Percentiles rank a stretch among this genome's conserved stretches.
Evolutionary conservation across 37 sponge, comb jelly and placozoan species (phyloP).

Genomic region (Chondrosia reniformis): DNA sequence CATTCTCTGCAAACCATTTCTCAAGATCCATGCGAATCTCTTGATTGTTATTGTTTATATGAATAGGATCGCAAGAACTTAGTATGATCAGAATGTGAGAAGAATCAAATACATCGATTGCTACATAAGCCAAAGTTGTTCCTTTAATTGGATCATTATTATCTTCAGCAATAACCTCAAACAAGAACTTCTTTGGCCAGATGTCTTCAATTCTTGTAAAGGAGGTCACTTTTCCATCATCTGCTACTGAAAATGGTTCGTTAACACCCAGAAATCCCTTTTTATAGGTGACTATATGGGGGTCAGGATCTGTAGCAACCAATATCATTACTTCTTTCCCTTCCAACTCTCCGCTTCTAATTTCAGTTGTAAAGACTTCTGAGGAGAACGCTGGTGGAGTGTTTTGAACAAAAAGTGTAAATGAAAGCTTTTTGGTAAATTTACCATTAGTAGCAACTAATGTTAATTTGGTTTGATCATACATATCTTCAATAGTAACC

Average conservation of each 20-base stretch:
- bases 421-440: not conserved
- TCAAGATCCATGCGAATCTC: not conserved
- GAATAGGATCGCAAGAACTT: not conserved
- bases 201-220: not conserved
- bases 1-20: not conserved
- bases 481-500: not conserved
- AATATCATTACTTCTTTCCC: not conserved
- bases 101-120: constrained; percentile 25
- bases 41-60: constrained; percentile 4
- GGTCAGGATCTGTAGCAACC: constrained; percentile 22
- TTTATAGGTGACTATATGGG: constrained; percentile 21
- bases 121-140: not conserved
- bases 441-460: constrained; percentile 9
- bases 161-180: constrained; percentile 44
- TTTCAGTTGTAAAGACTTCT: constrained; percentile 14
- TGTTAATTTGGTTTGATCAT: not conserved
- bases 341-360: not conserved
- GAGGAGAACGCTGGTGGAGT: constrained; percentile 11
- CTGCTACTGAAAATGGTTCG: not conserved
- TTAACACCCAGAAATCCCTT: not conserved
- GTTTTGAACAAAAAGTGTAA: constrained; percentile 1
- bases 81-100: constrained; percentile 23
- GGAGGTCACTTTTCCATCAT: not conserved
- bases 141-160: constrained; percentile 32
- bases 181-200: constrained; percentile 5